A percentile compares a stretch with the other conserved stretches of the same genome.
Evolutionary conservation across 2,797 vertebrate genomes (phyloP).

Genomic region (Clangula hyemalis): DNA sequence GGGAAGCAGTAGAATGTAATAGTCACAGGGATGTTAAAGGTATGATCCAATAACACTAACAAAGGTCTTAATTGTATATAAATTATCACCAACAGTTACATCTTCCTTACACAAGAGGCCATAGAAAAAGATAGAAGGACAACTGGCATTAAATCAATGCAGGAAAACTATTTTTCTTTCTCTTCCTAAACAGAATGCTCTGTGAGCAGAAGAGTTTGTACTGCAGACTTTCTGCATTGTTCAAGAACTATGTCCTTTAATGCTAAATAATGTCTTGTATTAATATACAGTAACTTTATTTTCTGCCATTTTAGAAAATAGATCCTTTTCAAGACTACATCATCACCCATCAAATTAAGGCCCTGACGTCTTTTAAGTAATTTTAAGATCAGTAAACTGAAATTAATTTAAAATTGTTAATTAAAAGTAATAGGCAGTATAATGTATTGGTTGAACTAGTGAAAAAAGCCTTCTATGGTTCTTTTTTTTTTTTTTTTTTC

Average conservation of each 20-base stretch:
- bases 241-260: background rate
- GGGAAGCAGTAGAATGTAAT: background rate
- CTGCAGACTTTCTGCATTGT: background rate
- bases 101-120: slow-evolving; percentile 19
- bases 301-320: background rate
- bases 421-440: background rate
- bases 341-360: background rate
- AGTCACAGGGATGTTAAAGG: background rate
- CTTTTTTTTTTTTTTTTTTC: background rate
- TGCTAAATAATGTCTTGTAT: background rate
- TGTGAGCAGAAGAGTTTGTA: background rate
- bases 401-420: background rate
- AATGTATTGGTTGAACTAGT: background rate
- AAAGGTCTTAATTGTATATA: slow-evolving; percentile 17
- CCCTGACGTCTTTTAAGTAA: background rate
- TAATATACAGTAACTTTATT: background rate
- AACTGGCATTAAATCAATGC: background rate
- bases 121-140: background rate
- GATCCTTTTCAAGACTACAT: background rate
- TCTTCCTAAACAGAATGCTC: background rate
- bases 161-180: background rate
- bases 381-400: background rate
- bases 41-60: background rate
- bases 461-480: background rate
- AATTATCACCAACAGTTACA: background rate